Percentiles rank a stretch among this genome's conserved stretches.
These are phyloP conservation scores for Ormyrus nitidulus DNA, from an alignment of 2,888 invertebrate species.

Conservation along the genomic window DNA sequence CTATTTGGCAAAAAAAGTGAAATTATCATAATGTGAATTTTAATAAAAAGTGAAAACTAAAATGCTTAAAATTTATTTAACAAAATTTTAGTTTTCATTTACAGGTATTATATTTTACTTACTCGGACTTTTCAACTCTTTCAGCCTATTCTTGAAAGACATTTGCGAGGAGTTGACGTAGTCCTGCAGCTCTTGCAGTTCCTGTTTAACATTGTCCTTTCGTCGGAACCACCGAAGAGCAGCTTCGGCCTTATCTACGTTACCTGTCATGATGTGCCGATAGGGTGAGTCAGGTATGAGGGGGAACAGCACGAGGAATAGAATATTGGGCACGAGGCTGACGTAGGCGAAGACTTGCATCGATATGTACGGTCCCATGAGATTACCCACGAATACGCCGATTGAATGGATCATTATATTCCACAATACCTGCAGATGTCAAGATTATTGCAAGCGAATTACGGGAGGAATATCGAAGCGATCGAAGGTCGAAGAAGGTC, in stretches of 20 bases:
- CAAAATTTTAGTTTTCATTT: too few relatives aligned
- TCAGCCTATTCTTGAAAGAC: slow-evolving; percentile 60
- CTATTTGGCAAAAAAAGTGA: too few relatives aligned
- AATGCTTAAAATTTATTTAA: too few relatives aligned
- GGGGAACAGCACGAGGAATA: slow-evolving; percentile 68
- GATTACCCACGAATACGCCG: slow-evolving; percentile 70
- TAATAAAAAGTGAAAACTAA: too few relatives aligned
- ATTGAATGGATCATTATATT: slow-evolving; percentile 67
- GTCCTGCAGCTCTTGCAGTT: slow-evolving; percentile 67
- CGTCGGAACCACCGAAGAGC: slow-evolving; percentile 71
- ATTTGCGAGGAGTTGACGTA: slow-evolving; percentile 63
- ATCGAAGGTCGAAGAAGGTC: slow-evolving; percentile 48
- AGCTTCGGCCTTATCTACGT: slow-evolving; percentile 67
- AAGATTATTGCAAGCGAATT: slow-evolving; percentile 38
- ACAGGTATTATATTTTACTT: background rate
- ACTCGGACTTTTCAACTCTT: slow-evolving; percentile 65
- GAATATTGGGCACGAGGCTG: slow-evolving; percentile 65
- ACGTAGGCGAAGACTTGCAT: slow-evolving; percentile 69
- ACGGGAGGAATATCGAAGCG: background rate
- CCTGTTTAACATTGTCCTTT: slow-evolving; percentile 65
- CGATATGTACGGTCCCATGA: slow-evolving; percentile 71
- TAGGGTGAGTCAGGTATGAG: slow-evolving; percentile 73
- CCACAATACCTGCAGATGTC: slow-evolving; percentile 67
- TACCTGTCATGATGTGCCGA: slow-evolving; percentile 65
- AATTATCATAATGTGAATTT: too few relatives aligned